A percentile compares a stretch with the other conserved stretches of the same genome.
Conservation (phyloP, 2,797 vertebrate species). For the Dendrocincla fuliginosa region DNA sequence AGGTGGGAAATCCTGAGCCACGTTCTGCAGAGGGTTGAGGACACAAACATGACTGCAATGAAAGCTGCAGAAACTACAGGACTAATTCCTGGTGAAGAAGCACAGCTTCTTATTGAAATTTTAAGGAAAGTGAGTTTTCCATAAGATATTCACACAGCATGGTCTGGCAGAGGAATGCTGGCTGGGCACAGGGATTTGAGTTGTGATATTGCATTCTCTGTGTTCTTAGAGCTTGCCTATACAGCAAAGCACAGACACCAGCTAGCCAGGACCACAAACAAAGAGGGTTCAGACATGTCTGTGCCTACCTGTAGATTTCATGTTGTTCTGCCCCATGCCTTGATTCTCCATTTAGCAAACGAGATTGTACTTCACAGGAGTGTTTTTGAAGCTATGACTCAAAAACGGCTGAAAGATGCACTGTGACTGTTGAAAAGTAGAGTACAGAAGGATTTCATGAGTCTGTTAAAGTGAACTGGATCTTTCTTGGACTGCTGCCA, state of each 20-base stretch:
- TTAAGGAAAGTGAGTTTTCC: not conserved
- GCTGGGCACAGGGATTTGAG: not conserved
- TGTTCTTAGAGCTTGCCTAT: not conserved
- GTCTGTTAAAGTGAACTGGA: not conserved
- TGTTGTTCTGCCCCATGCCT: not conserved
- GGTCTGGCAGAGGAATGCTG: not conserved
- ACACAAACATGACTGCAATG: not conserved
- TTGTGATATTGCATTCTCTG: not conserved
- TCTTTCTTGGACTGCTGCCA: slow-evolving; percentile 51
- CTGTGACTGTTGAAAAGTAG: not conserved
- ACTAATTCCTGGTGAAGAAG: not conserved
- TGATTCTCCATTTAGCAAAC: not conserved
- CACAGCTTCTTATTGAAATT: not conserved
- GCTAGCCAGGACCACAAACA: not conserved
- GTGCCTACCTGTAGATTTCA: not conserved
- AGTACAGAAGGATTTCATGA: not conserved
- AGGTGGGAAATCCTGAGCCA: not conserved
- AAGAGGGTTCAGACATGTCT: not conserved
- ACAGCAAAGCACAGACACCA: not conserved
- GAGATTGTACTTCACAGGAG: not conserved
- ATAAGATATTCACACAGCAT: not conserved
- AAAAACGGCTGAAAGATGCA: slow-evolving; percentile 13
- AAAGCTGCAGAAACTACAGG: not conserved
- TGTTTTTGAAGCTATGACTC: not conserved
- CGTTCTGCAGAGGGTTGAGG: not conserved